phyloP scores from a whole-genome alignment of 1,140 invertebrate genomes.

The Leptestheria dahalacensis region DNA sequence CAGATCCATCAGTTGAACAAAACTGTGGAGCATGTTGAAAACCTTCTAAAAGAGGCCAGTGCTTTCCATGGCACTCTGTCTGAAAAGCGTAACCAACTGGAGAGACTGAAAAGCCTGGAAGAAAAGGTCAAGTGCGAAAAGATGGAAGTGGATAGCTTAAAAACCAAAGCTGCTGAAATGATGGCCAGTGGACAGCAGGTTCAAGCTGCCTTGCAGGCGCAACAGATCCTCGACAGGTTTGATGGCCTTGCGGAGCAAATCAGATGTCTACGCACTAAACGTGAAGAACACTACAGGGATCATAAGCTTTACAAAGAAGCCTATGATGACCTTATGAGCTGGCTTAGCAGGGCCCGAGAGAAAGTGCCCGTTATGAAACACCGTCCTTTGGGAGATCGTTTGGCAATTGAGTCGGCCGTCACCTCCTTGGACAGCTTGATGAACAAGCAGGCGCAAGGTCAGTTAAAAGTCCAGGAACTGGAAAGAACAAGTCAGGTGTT shows the following conservation, averaged over 20 bases:
- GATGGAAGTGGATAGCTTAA: constrained; percentile 77
- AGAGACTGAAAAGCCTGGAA: constrained; percentile 65
- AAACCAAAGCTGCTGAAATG: constrained; percentile 74
- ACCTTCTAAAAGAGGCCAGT: constrained; percentile 49
- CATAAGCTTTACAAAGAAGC: constrained; percentile 76
- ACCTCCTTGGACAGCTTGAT: constrained; percentile 67
- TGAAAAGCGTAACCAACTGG: constrained; percentile 69
- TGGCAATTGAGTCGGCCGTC: constrained; percentile 72
- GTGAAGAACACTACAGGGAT: constrained; percentile 73
- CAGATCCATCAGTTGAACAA: constrained; percentile 72
- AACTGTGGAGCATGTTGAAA: constrained; percentile 59
- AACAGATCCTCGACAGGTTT: constrained; percentile 65
- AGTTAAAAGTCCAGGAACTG: constrained; percentile 67
- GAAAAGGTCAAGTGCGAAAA: constrained; percentile 81
- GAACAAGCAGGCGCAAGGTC: constrained; percentile 80
- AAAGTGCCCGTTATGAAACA: constrained; percentile 76
- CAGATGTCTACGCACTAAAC: constrained; percentile 53
- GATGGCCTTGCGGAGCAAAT: constrained; percentile 51
- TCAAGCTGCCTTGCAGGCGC: constrained; percentile 62
- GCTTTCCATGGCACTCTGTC: constrained; percentile 61
- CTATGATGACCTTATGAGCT: constrained; percentile 67
- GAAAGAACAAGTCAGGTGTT: constrained; percentile 71
- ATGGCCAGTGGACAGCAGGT: constrained; percentile 66
- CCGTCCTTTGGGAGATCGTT: constrained; percentile 63
- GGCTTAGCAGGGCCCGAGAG: constrained; percentile 69